Evolutionary conservation across 2,888 invertebrate species (phyloP), one percentile per base, ranked within the genome.

Genomic region (Apamea monoglypha): DNA sequence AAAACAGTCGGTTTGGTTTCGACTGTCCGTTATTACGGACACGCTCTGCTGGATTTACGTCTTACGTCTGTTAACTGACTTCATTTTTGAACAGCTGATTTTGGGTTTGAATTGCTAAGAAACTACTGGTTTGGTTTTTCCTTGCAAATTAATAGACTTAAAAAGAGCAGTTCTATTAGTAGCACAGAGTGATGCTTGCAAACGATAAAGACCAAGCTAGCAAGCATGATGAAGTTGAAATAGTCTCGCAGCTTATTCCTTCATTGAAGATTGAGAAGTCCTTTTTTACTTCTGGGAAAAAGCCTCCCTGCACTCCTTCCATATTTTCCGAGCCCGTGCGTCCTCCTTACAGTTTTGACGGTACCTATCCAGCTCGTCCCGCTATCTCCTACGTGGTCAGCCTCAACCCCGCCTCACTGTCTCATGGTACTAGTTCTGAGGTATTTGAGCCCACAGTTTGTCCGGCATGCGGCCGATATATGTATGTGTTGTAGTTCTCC

Each of bases 11-110:
- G 74, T 81, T 87, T 83, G 69, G 87, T 87, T 88, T 81, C 84
- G 84, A 47, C 76, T 81, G 81, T 73, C 90, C 90, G 90, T 90
- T 90, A 90, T 79, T 71, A 81, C 59, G n/a, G 89, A 83, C 75
- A 78, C 79, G 89, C 85, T 89, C 79, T 84, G 88, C 63, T 87
- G 85, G 75, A 78, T 84, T 85, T 75, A 79, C 64, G 74, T 84
- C 88, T 77, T 59, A 61, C 21, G 50, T 79, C 64, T 74, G 71
- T 29, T 50, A 80, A n/a, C 61, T 74, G 56, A n/a, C 53, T 74
- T 76, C 18, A n/a, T 69, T 87, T 81, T 69, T 40, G 40, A 82
- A 70, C 80, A 82, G 83, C 80, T 88, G 81, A 80, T 78, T 81
- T 68, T 81, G 50, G 74, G 21, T 80, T 80, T 16, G 21, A 47